These are phyloP conservation scores for Acrocephalus kingi DNA, from an alignment of 2,113 vertebrate species.

Conservation along the genomic window DNA sequence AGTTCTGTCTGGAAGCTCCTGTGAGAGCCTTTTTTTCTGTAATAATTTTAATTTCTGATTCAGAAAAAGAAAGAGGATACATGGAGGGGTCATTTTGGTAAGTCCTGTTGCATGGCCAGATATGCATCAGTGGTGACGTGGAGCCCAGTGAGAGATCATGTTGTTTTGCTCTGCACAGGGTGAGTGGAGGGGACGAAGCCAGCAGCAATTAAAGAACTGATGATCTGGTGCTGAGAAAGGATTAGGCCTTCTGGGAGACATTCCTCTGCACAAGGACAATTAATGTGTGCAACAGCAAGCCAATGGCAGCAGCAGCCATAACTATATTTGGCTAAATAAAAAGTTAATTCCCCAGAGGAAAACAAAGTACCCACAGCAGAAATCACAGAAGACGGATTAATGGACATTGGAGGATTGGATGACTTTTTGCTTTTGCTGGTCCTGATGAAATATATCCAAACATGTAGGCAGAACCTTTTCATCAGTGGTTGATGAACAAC, in stretches of 20 bases:
- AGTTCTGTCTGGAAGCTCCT: not conserved
- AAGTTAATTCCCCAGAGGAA: not conserved
- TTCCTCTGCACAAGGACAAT: not conserved
- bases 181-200: fast-evolving
- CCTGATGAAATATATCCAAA: not conserved
- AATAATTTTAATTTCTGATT: not conserved
- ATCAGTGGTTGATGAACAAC: not conserved
- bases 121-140: not conserved
- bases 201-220: not conserved
- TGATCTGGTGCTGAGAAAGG: not conserved
- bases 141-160: fast-evolving
- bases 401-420: not conserved
- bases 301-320: not conserved
- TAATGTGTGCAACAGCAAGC: not conserved
- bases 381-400: not conserved
- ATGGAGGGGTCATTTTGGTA: not conserved
- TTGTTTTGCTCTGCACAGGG: not conserved
- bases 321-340: constrained; percentile 30
- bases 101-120: not conserved
- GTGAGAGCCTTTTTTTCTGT: not conserved
- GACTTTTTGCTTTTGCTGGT: not conserved
- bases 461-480: not conserved
- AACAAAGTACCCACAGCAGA: not conserved
- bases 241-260: not conserved
- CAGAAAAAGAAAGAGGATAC: not conserved